Conservation (phyloP, 2,888 invertebrate genomes). For the Cybosia mesomella region DNA sequence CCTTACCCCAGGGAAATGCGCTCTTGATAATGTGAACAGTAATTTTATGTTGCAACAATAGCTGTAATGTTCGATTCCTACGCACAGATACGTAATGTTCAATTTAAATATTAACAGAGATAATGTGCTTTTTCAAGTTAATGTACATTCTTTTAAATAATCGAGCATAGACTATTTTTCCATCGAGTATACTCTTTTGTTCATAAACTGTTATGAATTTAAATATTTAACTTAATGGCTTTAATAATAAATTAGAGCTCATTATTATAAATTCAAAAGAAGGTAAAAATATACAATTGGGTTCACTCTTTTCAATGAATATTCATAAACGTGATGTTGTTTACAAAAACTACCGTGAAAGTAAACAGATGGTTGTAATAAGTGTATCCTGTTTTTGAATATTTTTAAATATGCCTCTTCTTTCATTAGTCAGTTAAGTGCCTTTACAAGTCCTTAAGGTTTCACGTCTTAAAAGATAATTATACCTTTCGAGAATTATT, state of each 20-base stretch:
- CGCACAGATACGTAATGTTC: slow-evolving; percentile 51
- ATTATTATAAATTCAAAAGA: slow-evolving; percentile 25
- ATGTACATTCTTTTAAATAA: slow-evolving; percentile 37
- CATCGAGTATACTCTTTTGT: slow-evolving; percentile 34
- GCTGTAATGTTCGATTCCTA: slow-evolving; percentile 58
- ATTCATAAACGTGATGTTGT: slow-evolving; percentile 26
- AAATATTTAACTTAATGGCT: slow-evolving; percentile 26
- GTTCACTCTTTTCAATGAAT: slow-evolving; percentile 10
- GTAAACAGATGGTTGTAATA: slow-evolving; percentile 25
- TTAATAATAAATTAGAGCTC: slow-evolving; percentile 26
- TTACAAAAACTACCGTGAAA: slow-evolving; percentile 25
- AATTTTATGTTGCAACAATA: slow-evolving; percentile 81
- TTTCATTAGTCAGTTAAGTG: slow-evolving; percentile 27
- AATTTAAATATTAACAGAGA: slow-evolving; percentile 57
- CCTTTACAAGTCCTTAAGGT: slow-evolving; percentile 34
- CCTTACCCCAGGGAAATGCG: slow-evolving; percentile 81
- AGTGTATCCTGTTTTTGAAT: slow-evolving; percentile 17
- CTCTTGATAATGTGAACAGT: slow-evolving; percentile 80
- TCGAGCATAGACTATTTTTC: slow-evolving; percentile 25
- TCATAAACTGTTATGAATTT: slow-evolving; percentile 32
- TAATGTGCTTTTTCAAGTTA: slow-evolving; percentile 49
- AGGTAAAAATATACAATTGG: slow-evolving; percentile 11
- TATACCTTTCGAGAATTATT: slow-evolving; percentile 39
- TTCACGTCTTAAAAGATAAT: slow-evolving; percentile 50
- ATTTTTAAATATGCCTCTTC: slow-evolving; percentile 24